Evolutionary conservation across 1,140 invertebrate genomes (phyloP).

Genomic region (Aricia agestis): DNA sequence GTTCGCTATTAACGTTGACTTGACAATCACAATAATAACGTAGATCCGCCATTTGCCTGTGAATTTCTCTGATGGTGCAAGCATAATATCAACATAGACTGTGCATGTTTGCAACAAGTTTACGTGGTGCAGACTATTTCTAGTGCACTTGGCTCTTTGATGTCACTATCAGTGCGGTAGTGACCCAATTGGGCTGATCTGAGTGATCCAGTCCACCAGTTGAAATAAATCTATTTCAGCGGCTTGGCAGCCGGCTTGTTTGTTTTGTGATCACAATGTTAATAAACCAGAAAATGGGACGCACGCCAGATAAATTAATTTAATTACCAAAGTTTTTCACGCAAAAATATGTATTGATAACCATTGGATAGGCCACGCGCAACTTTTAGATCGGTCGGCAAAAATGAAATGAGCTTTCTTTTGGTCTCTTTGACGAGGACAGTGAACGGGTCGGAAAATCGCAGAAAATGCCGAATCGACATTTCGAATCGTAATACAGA

Average conservation of each 20-base stretch:
- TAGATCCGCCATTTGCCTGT: too few relatives aligned
- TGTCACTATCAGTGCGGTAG: slow-evolving; percentile 9
- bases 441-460: too few relatives aligned
- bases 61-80: too few relatives aligned
- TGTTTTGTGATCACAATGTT: slow-evolving; percentile 12
- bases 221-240: slow-evolving; percentile 1
- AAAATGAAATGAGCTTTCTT: too few relatives aligned
- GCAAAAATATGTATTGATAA: not conserved
- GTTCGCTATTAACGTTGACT: too few relatives aligned
- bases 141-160: slow-evolving; percentile 4
- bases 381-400: too few relatives aligned
- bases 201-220: slow-evolving; percentile 6
- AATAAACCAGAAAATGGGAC: slow-evolving; percentile 4
- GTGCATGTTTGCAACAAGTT: not conserved
- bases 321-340: not conserved
- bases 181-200: slow-evolving; percentile 6
- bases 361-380: too few relatives aligned
- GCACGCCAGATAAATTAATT: not conserved
- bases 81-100: not conserved
- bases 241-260: not conserved
- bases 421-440: too few relatives aligned
- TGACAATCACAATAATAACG: too few relatives aligned
- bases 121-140: not conserved
- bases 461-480: too few relatives aligned
- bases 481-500: too few relatives aligned